phyloP scores from a whole-genome alignment of 1,140 invertebrate species.

The Diabrotica virgifera region DNA sequence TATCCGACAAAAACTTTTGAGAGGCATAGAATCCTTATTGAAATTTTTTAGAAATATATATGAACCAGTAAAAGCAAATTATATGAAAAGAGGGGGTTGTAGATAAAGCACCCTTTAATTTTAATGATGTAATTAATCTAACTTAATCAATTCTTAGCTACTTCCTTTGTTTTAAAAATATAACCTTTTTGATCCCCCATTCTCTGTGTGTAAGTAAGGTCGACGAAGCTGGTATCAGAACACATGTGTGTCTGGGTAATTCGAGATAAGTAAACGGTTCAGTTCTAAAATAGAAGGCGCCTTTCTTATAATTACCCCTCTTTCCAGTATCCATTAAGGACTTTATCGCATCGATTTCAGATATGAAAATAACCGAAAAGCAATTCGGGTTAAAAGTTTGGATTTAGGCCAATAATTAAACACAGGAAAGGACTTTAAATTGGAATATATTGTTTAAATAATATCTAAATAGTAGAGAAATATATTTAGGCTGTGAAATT shows the following conservation, averaged over 20 bases:
- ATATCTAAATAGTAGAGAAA: no score
- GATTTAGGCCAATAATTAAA: no score
- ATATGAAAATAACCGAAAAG: constrained; percentile 9
- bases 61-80: no score
- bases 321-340: constrained; percentile 12
- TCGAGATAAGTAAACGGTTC: constrained; percentile 20
- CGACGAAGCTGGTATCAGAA: background rate
- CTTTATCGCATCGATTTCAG: constrained; percentile 11
- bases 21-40: no score
- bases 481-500: no score
- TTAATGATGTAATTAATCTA: no score
- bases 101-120: no score
- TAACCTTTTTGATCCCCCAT: background rate
- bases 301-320: constrained; percentile 16
- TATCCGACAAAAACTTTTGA: no score
- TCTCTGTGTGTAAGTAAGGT: background rate
- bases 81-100: no score
- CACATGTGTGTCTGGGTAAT: constrained; percentile 22
- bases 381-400: constrained; percentile 4
- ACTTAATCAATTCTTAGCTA: background rate
- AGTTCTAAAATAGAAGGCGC: constrained; percentile 16
- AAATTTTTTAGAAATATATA: no score
- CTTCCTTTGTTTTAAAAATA: background rate
- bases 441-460: no score
- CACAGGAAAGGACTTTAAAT: no score